Evolutionary conservation across 2,113 vertebrate genomes (phyloP).

Genomic region (Malurus elegans): DNA sequence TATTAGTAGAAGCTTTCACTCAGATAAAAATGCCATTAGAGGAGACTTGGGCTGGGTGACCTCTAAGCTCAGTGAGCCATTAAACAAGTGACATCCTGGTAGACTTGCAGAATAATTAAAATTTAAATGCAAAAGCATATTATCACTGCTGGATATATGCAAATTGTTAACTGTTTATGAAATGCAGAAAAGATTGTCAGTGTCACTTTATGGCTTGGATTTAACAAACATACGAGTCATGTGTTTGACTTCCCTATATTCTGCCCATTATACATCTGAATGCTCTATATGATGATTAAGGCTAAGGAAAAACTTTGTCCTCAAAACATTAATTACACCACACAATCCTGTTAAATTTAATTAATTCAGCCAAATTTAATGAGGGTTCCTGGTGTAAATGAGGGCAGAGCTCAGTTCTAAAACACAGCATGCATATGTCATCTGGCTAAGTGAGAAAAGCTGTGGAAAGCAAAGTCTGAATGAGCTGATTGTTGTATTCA

Average conservation of each 20-base stretch:
- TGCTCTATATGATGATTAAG: not conserved
- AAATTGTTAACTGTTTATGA: slow-evolving; percentile 46
- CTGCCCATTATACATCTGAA: not conserved
- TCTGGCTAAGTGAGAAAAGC: slow-evolving; percentile 44
- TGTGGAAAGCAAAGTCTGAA: slow-evolving; percentile 2
- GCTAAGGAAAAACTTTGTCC: slow-evolving; percentile 42
- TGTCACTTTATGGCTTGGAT: not conserved
- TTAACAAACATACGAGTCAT: not conserved
- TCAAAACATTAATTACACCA: slow-evolving; percentile 56
- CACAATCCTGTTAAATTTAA: slow-evolving; percentile 40
- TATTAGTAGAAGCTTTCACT: not conserved
- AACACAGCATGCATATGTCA: slow-evolving; percentile 44
- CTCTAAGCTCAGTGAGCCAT: slow-evolving; percentile 51
- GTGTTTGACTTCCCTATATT: not conserved
- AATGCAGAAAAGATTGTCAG: not conserved
- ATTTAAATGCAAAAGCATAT: slow-evolving; percentile 48
- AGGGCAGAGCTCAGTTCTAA: slow-evolving; percentile 30
- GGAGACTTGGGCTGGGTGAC: slow-evolving; percentile 28
- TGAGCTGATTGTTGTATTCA: not conserved
- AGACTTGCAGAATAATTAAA: slow-evolving; percentile 58
- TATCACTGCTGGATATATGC: slow-evolving; percentile 33
- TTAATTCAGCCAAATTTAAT: slow-evolving; percentile 32
- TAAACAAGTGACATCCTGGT: slow-evolving; percentile 47
- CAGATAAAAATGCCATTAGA: not conserved
- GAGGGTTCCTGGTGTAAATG: slow-evolving; percentile 41